Evolutionary conservation across 1,140 invertebrate species (phyloP), one percentile per base, ranked within the genome.

Genomic region (Caenorhabditis remanei): DNA sequence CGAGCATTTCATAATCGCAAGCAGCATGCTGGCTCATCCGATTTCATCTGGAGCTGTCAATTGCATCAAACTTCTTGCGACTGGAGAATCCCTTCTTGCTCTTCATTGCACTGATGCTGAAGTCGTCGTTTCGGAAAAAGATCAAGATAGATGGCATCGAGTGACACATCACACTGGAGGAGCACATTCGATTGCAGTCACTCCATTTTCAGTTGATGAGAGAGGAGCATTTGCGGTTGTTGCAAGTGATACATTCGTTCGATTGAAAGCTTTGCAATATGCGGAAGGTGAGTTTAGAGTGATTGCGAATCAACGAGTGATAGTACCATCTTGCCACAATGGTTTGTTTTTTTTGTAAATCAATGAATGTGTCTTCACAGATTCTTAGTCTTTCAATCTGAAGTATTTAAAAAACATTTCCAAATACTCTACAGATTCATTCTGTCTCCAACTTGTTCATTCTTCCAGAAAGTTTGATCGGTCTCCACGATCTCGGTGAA

Each of bases 141-240:
- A 87, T 41, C 67, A 87, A 9, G 86, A 87, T 19, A 71, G 86
- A 48, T 87, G 86, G 86, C 75, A 87, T 40, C 75, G 86, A 6
- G 56, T 87, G 2, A 87, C 86, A 43, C 40, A 50, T 32, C 86
- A 87, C 32, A 55, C 50, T 4, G 75, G 50, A 21, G 61, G 65
- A 32, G 86, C 86, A 5, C 86, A 87, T 67, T 43, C 65, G 5
- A 71, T 87, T 21, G 86, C 86, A 46, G 86, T 84, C 24, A 87
- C 86, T 48, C 79, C 75, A 8, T 87, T 87, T 55, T 65, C 55
- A 5, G 86, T 50, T n/a, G 79, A 87, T 19, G 55, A 83, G 21
- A n/a, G 61, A 48, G 86, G 86, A 16, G 75, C 86, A 4, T 87
- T 87, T 67, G 56, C 71, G 0, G 79, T 87, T 19, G 86, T 75